Evolutionary conservation across 2,113 vertebrate genomes (phyloP).

Genomic region (human (Homo sapiens)): GRCh38 chr9:23635501-23636000

Average conservation of each 20-base stretch:
- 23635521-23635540: slow-evolving; percentile 34
- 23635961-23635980: not conserved
- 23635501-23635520: slow-evolving; percentile 19
- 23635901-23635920: not conserved
- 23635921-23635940: not conserved
- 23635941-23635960: not conserved
- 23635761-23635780: not conserved
- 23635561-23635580: not conserved
- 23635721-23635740: not conserved
- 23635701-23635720: not conserved
- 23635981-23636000: not conserved
- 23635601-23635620: not conserved
- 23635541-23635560: slow-evolving; percentile 16
- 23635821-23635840: not conserved
- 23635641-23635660: not conserved
- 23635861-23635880: not conserved
- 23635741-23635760: not conserved
- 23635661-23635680: slow-evolving; percentile 20
- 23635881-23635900: not conserved
- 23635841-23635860: not conserved
- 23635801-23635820: not conserved
- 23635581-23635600: not conserved
- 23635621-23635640: not conserved
- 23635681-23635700: not conserved
- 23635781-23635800: not conserved